These are phyloP conservation scores for Odontomyia ornata DNA, from an alignment of 2,888 invertebrate genomes.

Conservation along the genomic window DNA sequence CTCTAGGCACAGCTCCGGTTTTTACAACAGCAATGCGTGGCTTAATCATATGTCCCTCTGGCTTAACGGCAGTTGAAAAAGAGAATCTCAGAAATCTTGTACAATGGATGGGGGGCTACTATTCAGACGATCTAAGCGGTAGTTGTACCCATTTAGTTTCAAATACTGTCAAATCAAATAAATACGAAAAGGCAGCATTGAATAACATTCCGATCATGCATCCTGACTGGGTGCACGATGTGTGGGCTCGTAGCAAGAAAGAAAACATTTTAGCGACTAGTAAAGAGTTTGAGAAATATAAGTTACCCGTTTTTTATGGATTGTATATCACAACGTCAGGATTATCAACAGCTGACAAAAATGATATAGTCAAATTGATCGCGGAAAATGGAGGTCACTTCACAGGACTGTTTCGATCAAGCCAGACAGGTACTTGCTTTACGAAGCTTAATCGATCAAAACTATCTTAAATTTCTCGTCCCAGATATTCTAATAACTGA, in stretches of 20 bases:
- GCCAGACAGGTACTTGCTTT: conserved; percentile 42
- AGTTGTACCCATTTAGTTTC: conserved; percentile 85
- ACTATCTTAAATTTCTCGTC: conserved; percentile 53
- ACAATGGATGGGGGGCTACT: conserved; percentile 81
- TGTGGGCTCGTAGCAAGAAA: conserved; percentile 78
- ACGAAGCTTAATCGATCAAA: neutral
- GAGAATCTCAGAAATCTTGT: conserved; percentile 70
- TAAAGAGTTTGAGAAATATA: conserved; percentile 71
- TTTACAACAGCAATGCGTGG: conserved; percentile 84
- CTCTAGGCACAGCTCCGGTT: conserved; percentile 78
- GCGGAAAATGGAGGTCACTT: conserved; percentile 77
- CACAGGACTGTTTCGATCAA: conserved; percentile 63
- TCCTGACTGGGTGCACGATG: conserved; percentile 79
- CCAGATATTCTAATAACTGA: conserved; percentile 62
- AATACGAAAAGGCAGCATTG: conserved; percentile 71
- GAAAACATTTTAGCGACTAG: conserved; percentile 72
- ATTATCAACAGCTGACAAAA: conserved; percentile 65
- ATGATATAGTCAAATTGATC: conserved; percentile 73
- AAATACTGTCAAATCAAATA: conserved; percentile 77
- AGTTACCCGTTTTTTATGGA: conserved; percentile 77
- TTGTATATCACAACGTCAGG: conserved; percentile 83
- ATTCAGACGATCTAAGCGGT: conserved; percentile 70
- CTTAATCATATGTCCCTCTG: conserved; percentile 74
- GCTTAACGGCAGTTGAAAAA: conserved; percentile 66
- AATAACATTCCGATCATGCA: conserved; percentile 75